A percentile compares a stretch with the other conserved stretches of the same genome.
Conservation (phyloP, 2,797 vertebrate genomes). For the Loris lydekkerianus region DNA sequence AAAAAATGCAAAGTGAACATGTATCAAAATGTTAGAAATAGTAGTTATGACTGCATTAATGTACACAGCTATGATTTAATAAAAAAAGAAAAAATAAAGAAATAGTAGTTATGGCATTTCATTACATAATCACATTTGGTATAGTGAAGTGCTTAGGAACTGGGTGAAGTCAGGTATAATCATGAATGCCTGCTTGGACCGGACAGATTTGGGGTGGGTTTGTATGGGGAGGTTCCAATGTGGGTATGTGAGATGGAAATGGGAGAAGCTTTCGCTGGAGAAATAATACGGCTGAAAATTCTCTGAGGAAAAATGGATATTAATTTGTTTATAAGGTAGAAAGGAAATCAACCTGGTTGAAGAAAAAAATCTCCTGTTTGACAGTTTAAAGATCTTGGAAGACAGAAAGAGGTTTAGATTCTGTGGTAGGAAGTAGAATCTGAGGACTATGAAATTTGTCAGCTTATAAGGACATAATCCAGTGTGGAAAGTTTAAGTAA, state of each 20-base stretch:
- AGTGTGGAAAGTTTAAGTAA: neutral
- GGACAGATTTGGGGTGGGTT: neutral
- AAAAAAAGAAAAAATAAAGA: neutral
- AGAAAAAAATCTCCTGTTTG: neutral
- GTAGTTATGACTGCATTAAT: neutral
- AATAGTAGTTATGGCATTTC: neutral
- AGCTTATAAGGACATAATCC: neutral
- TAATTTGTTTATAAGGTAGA: neutral
- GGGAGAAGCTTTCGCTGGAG: neutral
- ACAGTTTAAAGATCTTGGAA: neutral
- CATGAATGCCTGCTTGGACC: neutral
- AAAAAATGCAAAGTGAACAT: neutral
- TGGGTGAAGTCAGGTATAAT: neutral
- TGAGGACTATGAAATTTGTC: neutral
- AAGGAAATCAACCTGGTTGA: neutral
- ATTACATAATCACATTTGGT: neutral
- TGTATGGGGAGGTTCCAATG: neutral
- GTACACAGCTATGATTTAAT: too few relatives aligned
- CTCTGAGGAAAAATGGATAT: neutral
- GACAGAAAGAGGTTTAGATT: neutral
- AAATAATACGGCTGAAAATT: neutral
- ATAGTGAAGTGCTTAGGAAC: neutral
- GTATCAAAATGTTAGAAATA: neutral
- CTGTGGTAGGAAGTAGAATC: neutral
- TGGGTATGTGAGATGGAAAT: too few relatives aligned